These are phyloP conservation scores for Cephalopholis sonnerati DNA, from an alignment of 2,113 vertebrate species.

Conservation along the genomic window DNA sequence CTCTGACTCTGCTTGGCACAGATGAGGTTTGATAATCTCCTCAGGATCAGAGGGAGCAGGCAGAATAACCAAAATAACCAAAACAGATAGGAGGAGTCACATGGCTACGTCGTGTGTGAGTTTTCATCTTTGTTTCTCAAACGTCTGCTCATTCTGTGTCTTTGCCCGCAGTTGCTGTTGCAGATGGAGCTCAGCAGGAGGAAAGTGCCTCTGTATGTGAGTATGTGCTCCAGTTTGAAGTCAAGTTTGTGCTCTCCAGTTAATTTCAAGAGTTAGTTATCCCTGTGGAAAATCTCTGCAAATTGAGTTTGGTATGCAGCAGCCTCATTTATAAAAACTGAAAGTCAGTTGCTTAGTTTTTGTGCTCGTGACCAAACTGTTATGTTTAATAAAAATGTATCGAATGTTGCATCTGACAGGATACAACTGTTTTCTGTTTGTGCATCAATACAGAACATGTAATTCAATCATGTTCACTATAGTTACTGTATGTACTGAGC, in stretches of 20 bases:
- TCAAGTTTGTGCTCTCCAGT: conserved; percentile 26
- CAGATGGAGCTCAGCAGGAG: conserved; percentile 82
- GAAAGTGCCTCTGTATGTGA: conserved; percentile 82
- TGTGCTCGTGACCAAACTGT: background rate
- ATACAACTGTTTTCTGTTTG: conserved; percentile 6
- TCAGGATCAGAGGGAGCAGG: conserved; percentile 48
- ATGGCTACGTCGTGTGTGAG: background rate
- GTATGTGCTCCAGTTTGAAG: conserved; percentile 58
- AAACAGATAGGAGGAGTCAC: conserved; percentile 38
- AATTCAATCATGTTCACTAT: background rate
- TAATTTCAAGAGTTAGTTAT: conserved; percentile 39
- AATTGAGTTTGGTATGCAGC: conserved; percentile 41
- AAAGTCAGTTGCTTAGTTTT: background rate
- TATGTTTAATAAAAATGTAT: conserved; percentile 9
- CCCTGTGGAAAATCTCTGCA: conserved; percentile 51
- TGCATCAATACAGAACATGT: background rate
- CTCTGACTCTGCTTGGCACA: conserved; percentile 37
- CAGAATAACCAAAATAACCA: conserved; percentile 42
- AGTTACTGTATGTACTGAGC: background rate
- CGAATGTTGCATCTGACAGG: background rate
- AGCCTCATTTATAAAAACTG: conserved; percentile 30
- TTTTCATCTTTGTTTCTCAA: conserved; percentile 16
- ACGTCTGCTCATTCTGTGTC: background rate
- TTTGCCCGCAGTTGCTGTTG: conserved; percentile 47
- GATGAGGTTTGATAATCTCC: conserved; percentile 61